phyloP scores from a whole-genome alignment of 2,113 vertebrate species.

The Connochaetes taurinus region DNA sequence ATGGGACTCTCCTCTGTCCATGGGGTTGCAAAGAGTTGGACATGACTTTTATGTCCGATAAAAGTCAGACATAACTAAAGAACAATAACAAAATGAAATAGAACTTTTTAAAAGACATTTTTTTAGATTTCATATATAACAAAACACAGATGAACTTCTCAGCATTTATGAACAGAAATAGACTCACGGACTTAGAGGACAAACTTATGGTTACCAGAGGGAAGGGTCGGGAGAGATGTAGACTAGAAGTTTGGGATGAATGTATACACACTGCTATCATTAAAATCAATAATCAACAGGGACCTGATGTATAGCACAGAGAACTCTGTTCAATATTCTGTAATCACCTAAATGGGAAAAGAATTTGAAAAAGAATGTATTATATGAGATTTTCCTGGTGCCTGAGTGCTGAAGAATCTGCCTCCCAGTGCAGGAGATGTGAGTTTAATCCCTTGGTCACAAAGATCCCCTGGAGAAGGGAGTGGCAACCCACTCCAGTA shows the following conservation, averaged over 20 bases:
- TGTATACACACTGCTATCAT: background rate
- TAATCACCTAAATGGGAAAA: background rate
- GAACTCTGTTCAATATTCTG: background rate
- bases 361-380: background rate
- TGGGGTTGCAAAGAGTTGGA: background rate
- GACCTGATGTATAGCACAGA: background rate
- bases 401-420: background rate
- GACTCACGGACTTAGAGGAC: background rate
- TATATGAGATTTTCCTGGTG: background rate
- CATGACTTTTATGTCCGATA: background rate
- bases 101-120: background rate
- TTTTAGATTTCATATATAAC: background rate
- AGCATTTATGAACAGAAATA: background rate
- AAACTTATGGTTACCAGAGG: background rate
- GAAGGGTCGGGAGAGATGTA: background rate
- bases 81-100: background rate
- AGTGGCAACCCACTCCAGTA: background rate
- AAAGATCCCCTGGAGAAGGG: background rate
- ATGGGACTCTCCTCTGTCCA: background rate
- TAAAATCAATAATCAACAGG: accelerated
- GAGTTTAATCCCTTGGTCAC: background rate
- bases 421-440: background rate
- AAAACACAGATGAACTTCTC: background rate
- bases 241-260: background rate
- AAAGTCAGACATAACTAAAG: background rate